Base-by-base conservation (phyloP, 2,888 invertebrate species). In the Oligia strigilis region DNA sequence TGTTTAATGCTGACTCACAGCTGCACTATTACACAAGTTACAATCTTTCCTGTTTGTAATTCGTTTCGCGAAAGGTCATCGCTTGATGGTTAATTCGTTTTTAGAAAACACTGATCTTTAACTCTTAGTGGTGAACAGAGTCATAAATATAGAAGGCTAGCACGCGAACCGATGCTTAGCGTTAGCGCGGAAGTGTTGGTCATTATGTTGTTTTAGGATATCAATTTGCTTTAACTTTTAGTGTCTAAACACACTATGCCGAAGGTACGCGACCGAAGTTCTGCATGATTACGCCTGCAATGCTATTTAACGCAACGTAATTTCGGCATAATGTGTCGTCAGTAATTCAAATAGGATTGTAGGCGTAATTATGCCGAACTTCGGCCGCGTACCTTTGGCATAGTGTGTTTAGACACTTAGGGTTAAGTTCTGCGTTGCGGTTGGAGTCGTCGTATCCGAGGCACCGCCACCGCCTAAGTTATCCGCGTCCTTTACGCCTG, bases 81-180 rank as follows among this genome's bases (percentile, higher is more conserved):
- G 36, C 64, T 73, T 72, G 64, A 82, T 86, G 79, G 81, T 84
- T 62, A 81, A 87, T 87, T 88, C 66, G 77, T 85, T 81, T 29
- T 88, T 81, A 71, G 76, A 78, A 85, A 89, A 89, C 82, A 87
- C 83, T 86, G 82, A 88, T 90, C 80, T 87, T 88, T 86, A 87
- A 88, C 82, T 88, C 81, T 87, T 78, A 87, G 90, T 91, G 84
- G 83, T 89, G 84, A 72, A 83, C 80, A 60, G 58, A 80, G 86
- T 89, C 87, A 89, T 91, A 88, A 90, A 90, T 89, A 88, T 83
- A 87, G 82, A 85, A 84, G 82, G 72, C 29, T 76, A 87, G 89
- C 93, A 93, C 93, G 93, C 93, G 90, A 93, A 90, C 78, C 82
- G 82, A 79, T 81, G 88, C 90, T 93, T 92, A 93, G 87, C 86